Base-by-base conservation (phyloP, 2,888 invertebrate species). In the Notodonta ziczac region DNA sequence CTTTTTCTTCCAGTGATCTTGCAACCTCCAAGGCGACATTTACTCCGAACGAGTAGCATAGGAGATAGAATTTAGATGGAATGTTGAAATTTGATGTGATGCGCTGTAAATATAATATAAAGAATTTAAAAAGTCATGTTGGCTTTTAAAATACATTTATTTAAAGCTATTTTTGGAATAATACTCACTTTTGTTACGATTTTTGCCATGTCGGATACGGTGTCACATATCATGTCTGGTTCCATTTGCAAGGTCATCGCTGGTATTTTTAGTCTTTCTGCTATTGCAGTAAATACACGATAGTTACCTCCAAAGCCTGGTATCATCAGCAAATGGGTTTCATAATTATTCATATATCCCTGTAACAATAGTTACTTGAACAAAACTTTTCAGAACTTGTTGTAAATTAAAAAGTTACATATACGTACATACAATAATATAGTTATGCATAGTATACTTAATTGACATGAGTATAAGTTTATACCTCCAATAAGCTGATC, bases 251-350 rank as follows among this genome's bases (percentile, higher is more conserved):
- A 70, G 10, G 81, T 74, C 13, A 85, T 66, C 0, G 87, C 82
- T 53, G 75, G 75, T 1, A 84, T 57, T 64, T 87, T 88, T 0
- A 88, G 68, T 44, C 84, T 79, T 57, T 85, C 83, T 14, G 82
- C 73, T 0, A 74, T 61, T 0, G 73, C 44, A 7, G 67, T 66
- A 35, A 87, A 83, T 35, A 83, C 78, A 24, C 78, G 68, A 56
- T 82, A 69, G 9, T 83, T 81, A 3, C 87, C 87, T 70, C 88
- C 87, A 61, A 87, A 88, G 0, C 88, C 88, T 53, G 88, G 87
- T 61, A 88, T 77, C 50, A 89, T 59, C 61, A 84, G 81, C 16
- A 88, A 60, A 58, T 81, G 81, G 0, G 76, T 72, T 2, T 72
- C 74, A 6, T 72, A 71, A 0, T 74, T 70, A 35, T 87, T 78